Conservation (phyloP, 2,797 vertebrate genomes). For the Potorous gilbertii region DNA sequence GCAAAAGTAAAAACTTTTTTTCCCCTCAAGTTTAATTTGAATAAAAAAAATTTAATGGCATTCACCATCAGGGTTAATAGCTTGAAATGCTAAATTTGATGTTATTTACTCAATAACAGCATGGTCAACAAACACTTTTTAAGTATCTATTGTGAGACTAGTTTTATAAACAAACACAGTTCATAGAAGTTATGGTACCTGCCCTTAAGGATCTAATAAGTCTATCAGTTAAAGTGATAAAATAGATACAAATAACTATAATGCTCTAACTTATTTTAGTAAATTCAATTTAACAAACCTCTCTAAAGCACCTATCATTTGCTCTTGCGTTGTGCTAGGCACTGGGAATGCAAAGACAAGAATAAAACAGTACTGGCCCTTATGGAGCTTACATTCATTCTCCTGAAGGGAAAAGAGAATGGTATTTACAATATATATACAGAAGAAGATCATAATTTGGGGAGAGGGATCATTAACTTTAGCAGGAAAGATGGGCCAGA, state of each 20-base stretch:
- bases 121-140: background rate
- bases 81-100: background rate
- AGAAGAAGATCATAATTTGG: background rate
- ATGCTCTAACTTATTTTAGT: background rate
- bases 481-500: background rate
- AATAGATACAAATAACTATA: background rate
- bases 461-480: background rate
- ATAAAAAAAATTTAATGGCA: background rate
- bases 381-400: background rate
- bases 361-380: background rate
- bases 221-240: background rate
- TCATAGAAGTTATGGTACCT: background rate
- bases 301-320: background rate
- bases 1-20: background rate
- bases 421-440: background rate
- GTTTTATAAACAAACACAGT: background rate
- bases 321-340: background rate
- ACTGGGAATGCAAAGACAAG: background rate
- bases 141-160: background rate
- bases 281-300: background rate
- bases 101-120: background rate
- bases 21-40: background rate
- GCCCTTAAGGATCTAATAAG: background rate
- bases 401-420: background rate
- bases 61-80: background rate